Base-by-base conservation (phyloP, 1,140 invertebrate species). In the Adoxophyes honmai region DNA sequence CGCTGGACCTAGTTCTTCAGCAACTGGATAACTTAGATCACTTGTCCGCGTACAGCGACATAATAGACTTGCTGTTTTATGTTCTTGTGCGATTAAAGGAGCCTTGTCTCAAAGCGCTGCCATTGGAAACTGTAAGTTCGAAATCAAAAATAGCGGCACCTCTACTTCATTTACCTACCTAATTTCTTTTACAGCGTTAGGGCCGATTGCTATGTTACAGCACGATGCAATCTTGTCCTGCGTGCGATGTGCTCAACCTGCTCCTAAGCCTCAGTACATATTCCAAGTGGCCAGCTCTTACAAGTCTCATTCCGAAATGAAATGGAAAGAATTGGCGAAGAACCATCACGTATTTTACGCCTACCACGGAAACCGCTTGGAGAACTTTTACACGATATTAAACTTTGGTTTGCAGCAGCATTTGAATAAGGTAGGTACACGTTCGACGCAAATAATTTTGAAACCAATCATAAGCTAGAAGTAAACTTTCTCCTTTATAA, bases 301-400 rank as follows among this genome's bases (percentile, higher is more conserved):
- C 57, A 89, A 91, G 57, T 91, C 91, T 8, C 73, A 81, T 34
- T 73, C 83, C 3, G 93, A 93, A 73, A 73, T 89, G 37, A 91
- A 89, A 64, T 94, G 92, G 92, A 89, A 85, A 66, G 88, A 89
- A 21, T 59, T 91, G 28, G 81, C 90, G 13, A 82, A 90, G 68
- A 88, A 91, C 58, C 89, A 90, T 64, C 87, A 91, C 54, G 90
- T 92, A 13, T 91, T 95, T 72, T 92, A 91, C 77, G 95, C 94
- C 9, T 96, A 93, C 71, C 94, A 96, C 86, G 95, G 95, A 16
- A 96, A 94, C 79, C 89, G 93, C 60, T 81, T 95, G 54, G 94
- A 95, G 81, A 95, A 96, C 85, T 95, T 96, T 80, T 93, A 95
- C 88, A 94, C 94, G 0, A 96, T 96, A 60, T 76, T 96, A 34